Evolutionary conservation across 2,888 invertebrate genomes (phyloP).

Genomic region (Pogonocherus hispidulus): DNA sequence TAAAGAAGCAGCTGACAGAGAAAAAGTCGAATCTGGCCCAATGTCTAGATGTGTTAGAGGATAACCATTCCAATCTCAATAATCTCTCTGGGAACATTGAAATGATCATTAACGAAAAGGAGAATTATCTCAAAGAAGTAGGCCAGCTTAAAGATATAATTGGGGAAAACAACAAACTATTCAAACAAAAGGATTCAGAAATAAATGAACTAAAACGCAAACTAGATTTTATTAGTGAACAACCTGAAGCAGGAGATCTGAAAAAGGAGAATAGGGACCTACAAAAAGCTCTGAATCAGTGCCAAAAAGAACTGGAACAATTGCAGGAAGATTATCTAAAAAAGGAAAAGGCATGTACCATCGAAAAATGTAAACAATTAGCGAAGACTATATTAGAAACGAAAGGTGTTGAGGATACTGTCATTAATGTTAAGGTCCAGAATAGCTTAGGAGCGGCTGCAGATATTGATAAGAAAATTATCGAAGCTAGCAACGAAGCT

Average conservation of each 20-base stretch:
- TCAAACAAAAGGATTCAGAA: conserved; percentile 10
- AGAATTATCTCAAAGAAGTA: conserved; percentile 6
- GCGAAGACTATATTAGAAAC: background rate
- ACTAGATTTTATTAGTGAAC: conserved; percentile 8
- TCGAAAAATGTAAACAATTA: conserved; percentile 15
- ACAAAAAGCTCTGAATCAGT: conserved; percentile 29
- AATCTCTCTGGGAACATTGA: conserved; percentile 41
- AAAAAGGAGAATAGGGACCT: conserved; percentile 36
- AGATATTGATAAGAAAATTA: too few species aligned
- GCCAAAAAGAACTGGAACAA: background rate
- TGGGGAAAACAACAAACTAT: background rate
- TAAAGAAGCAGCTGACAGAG: conserved; percentile 17
- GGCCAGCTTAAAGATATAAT: background rate
- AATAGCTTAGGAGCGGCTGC: too few species aligned
- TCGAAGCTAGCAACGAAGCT: too few species aligned
- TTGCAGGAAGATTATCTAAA: conserved; percentile 15
- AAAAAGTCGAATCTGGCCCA: conserved; percentile 38
- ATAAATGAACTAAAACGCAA: conserved; percentile 9
- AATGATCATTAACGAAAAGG: conserved; percentile 37
- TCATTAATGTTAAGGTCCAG: too few species aligned
- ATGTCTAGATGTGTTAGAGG: conserved; percentile 38
- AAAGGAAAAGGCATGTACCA: background rate
- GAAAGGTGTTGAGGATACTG: background rate
- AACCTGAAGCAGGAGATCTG: conserved; percentile 17
- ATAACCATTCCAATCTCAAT: conserved; percentile 40